Evolutionary conservation across 1,140 invertebrate species (phyloP).

Genomic region (Contarinia nasturtii): DNA sequence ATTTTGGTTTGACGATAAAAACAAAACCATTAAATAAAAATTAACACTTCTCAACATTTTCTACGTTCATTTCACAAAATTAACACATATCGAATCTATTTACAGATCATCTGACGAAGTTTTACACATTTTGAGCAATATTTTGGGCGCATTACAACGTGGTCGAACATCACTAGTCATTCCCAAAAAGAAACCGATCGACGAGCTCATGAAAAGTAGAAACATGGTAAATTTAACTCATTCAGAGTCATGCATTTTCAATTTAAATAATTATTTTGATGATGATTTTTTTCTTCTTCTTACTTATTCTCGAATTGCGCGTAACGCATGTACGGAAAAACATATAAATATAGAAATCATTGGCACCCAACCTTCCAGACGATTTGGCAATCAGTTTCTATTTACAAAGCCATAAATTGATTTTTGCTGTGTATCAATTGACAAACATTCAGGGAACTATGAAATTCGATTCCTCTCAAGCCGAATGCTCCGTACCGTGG

Average conservation of each 20-base stretch:
- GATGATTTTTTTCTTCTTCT: too few species aligned
- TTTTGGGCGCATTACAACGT: conserved; percentile 67
- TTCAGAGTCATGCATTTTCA: too few species aligned
- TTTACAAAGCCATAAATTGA: conserved; percentile 87
- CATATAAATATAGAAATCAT: conserved; percentile 65
- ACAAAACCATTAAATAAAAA: too few species aligned
- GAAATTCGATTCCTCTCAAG: conserved; percentile 77
- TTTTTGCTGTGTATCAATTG: conserved; percentile 85
- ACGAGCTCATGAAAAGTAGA: conserved; percentile 81
- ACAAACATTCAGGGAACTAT: conserved; percentile 68
- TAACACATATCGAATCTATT: too few species aligned
- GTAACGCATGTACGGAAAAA: too few species aligned
- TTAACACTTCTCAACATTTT: too few species aligned
- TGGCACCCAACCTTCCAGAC: conserved; percentile 77
- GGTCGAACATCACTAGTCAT: conserved; percentile 74
- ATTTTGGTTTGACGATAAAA: too few species aligned
- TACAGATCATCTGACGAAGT: conserved; percentile 71
- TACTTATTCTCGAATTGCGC: too few species aligned
- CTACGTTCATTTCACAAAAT: too few species aligned
- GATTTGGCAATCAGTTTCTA: conserved; percentile 93
- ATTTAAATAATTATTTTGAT: too few species aligned
- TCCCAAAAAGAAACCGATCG: conserved; percentile 82
- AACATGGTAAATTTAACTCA: conserved; percentile 54
- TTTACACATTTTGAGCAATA: conserved; percentile 65
- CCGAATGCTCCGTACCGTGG: conserved; percentile 87